Conservation (phyloP, 2,113 vertebrate species). For the Gopherus evgoodei region DNA sequence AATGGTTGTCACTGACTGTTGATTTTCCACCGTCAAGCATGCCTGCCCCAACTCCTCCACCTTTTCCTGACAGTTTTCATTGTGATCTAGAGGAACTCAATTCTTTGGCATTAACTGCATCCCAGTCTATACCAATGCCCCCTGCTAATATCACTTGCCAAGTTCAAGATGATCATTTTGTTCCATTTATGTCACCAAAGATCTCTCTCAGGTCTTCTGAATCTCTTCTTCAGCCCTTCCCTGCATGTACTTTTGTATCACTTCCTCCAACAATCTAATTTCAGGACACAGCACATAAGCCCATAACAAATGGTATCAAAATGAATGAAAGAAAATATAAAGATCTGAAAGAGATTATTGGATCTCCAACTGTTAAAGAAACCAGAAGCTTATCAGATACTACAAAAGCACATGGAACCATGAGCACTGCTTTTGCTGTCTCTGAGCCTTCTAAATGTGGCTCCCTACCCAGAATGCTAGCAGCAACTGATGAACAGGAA, state of each 20-base stretch:
- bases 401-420: neutral
- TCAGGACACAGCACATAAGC: neutral
- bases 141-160: slow-evolving; percentile 45
- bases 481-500: slow-evolving; percentile 68
- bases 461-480: slow-evolving; percentile 29
- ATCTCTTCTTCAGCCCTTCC: slow-evolving; percentile 56
- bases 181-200: slow-evolving; percentile 55
- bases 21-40: slow-evolving; percentile 70
- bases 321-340: slow-evolving; percentile 30
- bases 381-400: slow-evolving; percentile 15
- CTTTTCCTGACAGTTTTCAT: slow-evolving; percentile 78
- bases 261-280: slow-evolving; percentile 36
- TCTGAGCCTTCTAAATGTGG: neutral
- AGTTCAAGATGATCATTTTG: slow-evolving; percentile 64
- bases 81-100: slow-evolving; percentile 74
- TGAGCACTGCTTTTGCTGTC: slow-evolving; percentile 7
- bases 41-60: slow-evolving; percentile 73
- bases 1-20: slow-evolving; percentile 83
- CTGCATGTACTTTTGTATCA: slow-evolving; percentile 44
- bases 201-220: slow-evolving; percentile 39
- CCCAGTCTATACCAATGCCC: slow-evolving; percentile 41
- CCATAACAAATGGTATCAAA: slow-evolving; percentile 19
- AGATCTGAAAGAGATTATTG: slow-evolving; percentile 36
- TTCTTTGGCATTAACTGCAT: slow-evolving; percentile 58
- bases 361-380: slow-evolving; percentile 13